Evolutionary conservation across 2,888 invertebrate species (phyloP).

Genomic region (Agrilus mali): DNA sequence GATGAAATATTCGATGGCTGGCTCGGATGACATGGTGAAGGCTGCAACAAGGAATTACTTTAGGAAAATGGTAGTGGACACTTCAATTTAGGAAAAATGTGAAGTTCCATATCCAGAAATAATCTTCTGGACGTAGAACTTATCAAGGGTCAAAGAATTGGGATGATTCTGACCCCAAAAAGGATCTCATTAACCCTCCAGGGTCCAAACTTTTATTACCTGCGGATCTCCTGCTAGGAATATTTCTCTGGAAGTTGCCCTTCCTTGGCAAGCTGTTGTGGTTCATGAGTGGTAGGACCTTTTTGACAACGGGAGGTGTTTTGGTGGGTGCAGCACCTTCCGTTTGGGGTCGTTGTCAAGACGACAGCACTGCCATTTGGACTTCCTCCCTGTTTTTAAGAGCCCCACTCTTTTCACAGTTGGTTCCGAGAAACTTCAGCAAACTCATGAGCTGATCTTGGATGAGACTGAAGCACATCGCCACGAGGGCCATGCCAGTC

Average conservation of each 20-base stretch:
- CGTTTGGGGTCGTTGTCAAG: constrained; percentile 41
- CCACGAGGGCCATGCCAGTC: constrained; percentile 73
- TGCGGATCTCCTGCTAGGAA: constrained; percentile 50
- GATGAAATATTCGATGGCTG: constrained; percentile 69
- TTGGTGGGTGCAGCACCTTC: constrained; percentile 37
- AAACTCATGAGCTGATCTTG: constrained; percentile 60
- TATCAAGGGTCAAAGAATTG: too few relatives aligned
- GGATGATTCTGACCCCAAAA: too few relatives aligned
- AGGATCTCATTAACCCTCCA: too few relatives aligned
- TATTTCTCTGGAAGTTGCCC: constrained; percentile 50
- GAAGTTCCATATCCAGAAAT: too few relatives aligned
- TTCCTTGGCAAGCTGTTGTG: constrained; percentile 41
- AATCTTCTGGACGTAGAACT: too few relatives aligned
- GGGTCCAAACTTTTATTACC: constrained; percentile 17
- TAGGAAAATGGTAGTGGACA: too few relatives aligned
- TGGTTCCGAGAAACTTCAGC: constrained; percentile 37
- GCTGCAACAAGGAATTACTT: constrained; percentile 23
- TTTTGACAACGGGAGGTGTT: constrained; percentile 27
- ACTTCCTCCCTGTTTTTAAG: constrained; percentile 30
- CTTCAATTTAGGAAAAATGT: too few relatives aligned
- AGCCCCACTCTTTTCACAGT: constrained; percentile 12
- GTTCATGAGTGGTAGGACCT: constrained; percentile 31
- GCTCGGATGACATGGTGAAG: constrained; percentile 37
- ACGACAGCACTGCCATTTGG: constrained; percentile 29
- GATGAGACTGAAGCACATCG: constrained; percentile 77